These are phyloP conservation scores for Sinohyriopsis cumingii DNA, from an alignment of 2,888 invertebrate genomes.

Conservation along the genomic window DNA sequence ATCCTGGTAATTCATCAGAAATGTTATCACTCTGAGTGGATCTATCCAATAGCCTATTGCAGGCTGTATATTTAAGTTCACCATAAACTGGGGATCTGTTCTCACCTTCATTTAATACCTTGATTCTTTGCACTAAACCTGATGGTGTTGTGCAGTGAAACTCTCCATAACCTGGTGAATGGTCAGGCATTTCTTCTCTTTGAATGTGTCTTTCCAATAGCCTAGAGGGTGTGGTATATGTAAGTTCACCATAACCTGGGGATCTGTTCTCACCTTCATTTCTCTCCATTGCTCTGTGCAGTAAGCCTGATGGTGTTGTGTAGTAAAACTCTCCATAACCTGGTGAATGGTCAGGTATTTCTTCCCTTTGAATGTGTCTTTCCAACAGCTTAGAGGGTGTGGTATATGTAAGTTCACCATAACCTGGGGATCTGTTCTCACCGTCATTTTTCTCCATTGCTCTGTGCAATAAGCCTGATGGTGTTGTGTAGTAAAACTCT, in stretches of 20 bases:
- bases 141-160: slow-evolving; percentile 10
- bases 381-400: slow-evolving; percentile 23
- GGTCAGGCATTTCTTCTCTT: no score
- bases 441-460: no score
- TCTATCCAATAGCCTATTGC: slow-evolving; percentile 10
- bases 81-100: not conserved
- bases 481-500: slow-evolving; percentile 7
- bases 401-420: slow-evolving; percentile 12
- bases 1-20: no score
- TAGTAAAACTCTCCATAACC: not conserved
- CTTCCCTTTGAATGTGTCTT: slow-evolving; percentile 16
- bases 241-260: slow-evolving; percentile 12
- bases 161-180: not conserved
- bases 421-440: not conserved
- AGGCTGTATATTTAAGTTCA: slow-evolving; percentile 2
- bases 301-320: not conserved
- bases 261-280: no score
- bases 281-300: no score
- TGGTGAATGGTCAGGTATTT: not conserved
- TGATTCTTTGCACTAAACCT: not conserved
- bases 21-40: not conserved
- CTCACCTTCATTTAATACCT: not conserved
- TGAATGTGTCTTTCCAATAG: not conserved
- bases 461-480: not conserved
- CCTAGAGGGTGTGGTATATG: slow-evolving; percentile 3